Percentiles rank a stretch among this genome's conserved stretches.
Evolutionary conservation across 2,888 invertebrate species (phyloP).

Genomic region (Zaprionus bogoriensis): DNA sequence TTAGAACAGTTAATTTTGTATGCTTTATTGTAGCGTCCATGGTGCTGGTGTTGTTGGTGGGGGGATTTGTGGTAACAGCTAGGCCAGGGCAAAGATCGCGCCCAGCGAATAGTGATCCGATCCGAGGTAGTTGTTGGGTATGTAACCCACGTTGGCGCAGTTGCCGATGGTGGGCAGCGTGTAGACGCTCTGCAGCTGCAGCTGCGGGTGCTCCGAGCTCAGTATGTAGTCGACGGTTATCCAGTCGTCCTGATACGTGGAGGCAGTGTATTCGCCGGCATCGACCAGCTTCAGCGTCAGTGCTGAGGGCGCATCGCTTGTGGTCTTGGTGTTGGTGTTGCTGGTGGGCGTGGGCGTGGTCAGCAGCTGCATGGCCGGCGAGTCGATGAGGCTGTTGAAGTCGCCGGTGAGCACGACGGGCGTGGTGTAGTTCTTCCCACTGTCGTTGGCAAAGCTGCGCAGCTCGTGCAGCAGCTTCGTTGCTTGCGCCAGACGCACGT

Average conservation of each 20-base stretch:
- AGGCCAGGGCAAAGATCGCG: constrained; percentile 85
- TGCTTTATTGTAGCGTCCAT: background rate
- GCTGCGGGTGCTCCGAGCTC: constrained; percentile 83
- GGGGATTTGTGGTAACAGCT: constrained; percentile 8
- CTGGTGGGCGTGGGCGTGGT: background rate
- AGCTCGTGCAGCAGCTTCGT: constrained; percentile 93
- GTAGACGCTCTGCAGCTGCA: constrained; percentile 84
- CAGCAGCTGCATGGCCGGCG: constrained; percentile 80
- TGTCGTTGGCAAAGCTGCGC: constrained; percentile 87
- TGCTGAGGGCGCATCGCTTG: background rate
- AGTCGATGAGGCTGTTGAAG: constrained; percentile 84
- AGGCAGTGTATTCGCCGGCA: constrained; percentile 76
- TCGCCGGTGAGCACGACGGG: constrained; percentile 96
- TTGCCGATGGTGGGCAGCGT: constrained; percentile 87
- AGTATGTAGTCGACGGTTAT: constrained; percentile 96
- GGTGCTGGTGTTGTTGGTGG: background rate
- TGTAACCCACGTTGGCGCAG: constrained; percentile 84
- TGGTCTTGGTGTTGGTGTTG: background rate
- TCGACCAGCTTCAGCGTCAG: constrained; percentile 53
- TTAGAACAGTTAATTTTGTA: constrained; percentile 1
- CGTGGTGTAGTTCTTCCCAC: constrained; percentile 74
- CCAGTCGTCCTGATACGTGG: constrained; percentile 91
- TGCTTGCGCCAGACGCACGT: constrained; percentile 94
- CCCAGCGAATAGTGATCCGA: constrained; percentile 94
- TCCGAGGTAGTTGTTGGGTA: constrained; percentile 90